Base-by-base conservation (phyloP, 2,888 invertebrate genomes). In the Leptinotarsa rubiginosa region DNA sequence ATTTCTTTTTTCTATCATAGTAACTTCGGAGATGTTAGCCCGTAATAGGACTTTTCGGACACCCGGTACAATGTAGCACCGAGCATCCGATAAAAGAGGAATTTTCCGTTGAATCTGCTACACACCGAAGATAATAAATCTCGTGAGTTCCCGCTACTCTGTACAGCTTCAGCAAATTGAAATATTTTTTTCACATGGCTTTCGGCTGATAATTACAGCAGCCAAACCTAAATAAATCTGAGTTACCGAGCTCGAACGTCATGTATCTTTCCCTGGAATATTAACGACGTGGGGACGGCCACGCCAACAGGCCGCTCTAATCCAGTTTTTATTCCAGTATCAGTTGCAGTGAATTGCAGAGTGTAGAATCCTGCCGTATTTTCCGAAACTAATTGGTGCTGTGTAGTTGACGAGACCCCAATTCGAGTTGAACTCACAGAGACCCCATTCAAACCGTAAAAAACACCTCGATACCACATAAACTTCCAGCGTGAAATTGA, bases 401-500 rank as follows among this genome's bases (percentile, higher is more conserved):
- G 16, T 62, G 62, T 62, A 31, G 62, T 62, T 62, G 62, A 62
- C 62, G 62, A 62, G 62, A 62, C 62, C 62, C 16, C 62, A 41
- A 62, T 62, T 62, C 31, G 41, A 62, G n/a, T 31, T 62, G 16
- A 41, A 31, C 31, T 62, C 31, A n/a, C 16, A n/a, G 41, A 62
- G 41, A n/a, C n/a, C 31, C 41, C 62, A n/a, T 62, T 41, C 18
- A n/a, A 62, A 41, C 62, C 62, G 3, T n/a, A 31, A 62, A 56
- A 31, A 62, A 31, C 41, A 62, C 62, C 41, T 41, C 62, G 18
- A 62, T 62, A 62, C 62, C 65, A 52, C 66, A 69, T 52, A 74
- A 74, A 66, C 50, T 65, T 70, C 56, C 59, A 54, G 73, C 56
- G 56, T 66, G 70, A 73, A 73, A 68, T 69, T 69, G 69, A 69